phyloP scores from a whole-genome alignment of 2,797 vertebrate genomes.

The Dendrocincla fuliginosa region DNA sequence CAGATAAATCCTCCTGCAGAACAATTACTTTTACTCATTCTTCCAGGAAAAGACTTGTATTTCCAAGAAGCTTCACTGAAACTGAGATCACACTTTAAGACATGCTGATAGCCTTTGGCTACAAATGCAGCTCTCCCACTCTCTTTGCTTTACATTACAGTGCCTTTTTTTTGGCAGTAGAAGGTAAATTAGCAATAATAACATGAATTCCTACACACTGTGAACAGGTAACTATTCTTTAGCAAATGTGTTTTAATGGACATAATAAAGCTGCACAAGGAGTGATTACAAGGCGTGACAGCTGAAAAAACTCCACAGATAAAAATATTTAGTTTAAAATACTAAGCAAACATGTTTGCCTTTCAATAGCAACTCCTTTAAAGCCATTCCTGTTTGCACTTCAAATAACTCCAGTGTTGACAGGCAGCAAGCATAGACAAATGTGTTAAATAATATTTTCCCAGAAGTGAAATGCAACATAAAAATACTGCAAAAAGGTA shows the following conservation, averaged over 20 bases:
- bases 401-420: constrained; percentile 3
- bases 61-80: background rate
- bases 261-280: background rate
- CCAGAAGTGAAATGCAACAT: background rate
- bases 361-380: background rate
- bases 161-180: background rate
- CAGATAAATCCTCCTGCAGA: background rate
- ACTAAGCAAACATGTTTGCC: background rate
- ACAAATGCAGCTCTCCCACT: background rate
- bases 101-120: background rate
- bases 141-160: background rate
- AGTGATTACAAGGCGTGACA: background rate
- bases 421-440: background rate
- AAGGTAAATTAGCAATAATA: background rate
- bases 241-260: background rate
- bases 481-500: constrained; percentile 5
- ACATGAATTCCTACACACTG: background rate
- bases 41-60: background rate
- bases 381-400: constrained; percentile 1
- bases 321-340: background rate
- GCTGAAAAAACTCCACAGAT: background rate
- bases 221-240: background rate
- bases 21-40: background rate
- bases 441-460: background rate
- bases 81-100: background rate